Evolutionary conservation across 2,797 vertebrate species (phyloP), one percentile per base, ranked within the genome.

Genomic region (Peromyscus eremicus): DNA sequence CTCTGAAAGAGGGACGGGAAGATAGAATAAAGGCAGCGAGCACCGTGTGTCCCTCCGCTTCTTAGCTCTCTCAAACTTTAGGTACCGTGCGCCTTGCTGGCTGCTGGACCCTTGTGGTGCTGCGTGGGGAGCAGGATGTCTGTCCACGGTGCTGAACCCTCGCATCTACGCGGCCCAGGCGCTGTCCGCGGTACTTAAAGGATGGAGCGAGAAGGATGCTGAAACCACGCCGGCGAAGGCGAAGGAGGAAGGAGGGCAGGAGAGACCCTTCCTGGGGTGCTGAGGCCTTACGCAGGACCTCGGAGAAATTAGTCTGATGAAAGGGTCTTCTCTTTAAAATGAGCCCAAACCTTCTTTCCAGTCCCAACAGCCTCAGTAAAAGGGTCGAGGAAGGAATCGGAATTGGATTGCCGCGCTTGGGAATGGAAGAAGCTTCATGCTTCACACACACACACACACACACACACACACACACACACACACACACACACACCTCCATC

Each of bases 101-200:
- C 29, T 46, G 29, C 57, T 55, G 77, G 49, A 29, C 40, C 29
- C 70, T 80, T 25, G 75, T 57, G 68, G 29, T 77, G 62, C 75
- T 89, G 75, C 12, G 43, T 13, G 34, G 32, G 17, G 4, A 25
- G 70, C 10, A 32, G 64, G 57, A 62, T 23, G 0, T 55, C 93
- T 92, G 93, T 96, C 89, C 92, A 17, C 0, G 17, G 85, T 86
- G 88, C 95, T 95, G 93, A 89, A 92, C 4, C 19, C 9, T 43
- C 4, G 4, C 62, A 8, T 29, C 57, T 7, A 21, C 57, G 21
- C 43, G 11, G 40, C 40, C 34, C 1, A 46, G 68, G 40, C 25
- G 8, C 37, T 3, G 23, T 70, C 19, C 2, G 0, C 0, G 68
- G 64, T 40, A 23, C 64, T 6, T 27, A 11, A 52, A 79, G 17